Base-by-base conservation (phyloP, 2,113 vertebrate genomes). In the Xenus cinereus region DNA sequence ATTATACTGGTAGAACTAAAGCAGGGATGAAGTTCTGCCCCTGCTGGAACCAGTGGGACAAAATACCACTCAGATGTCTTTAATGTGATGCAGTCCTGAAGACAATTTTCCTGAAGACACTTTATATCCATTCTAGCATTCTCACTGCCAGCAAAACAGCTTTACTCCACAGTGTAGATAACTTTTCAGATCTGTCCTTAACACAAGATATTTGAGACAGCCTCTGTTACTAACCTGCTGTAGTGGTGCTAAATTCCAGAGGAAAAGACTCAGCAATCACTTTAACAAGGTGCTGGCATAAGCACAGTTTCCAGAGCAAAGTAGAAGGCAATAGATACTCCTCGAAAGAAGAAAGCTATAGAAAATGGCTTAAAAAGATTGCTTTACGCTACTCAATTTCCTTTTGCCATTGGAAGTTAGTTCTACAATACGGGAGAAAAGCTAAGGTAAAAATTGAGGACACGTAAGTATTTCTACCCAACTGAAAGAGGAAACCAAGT, bases 171-270 rank as follows among this genome's bases (percentile, higher is more conserved):
- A 75, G 53, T 60, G 78, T 95, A 97, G 96, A 98, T 97, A 94
- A 96, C 93, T 98, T 98, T 97, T 95, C 94, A 97, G 94, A 73
- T 97, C 86, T 98, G 97, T 97, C 77, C 90, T 97, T 97, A 95
- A 86, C 92, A 68, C 76, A 94, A 98, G 97, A 96, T 96, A 98
- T 98, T 98, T 98, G 97, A 98, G 95, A 96, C 78, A 86, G 87
- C 64, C 86, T 96, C 93, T 97, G 96, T 93, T 90, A 90, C 94
- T 95, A 98, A 94, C 97, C 96, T 98, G 94, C 89, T 92, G 62
- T 80, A 92, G 87, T 79, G 78, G 83, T 95, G 93, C 94, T 96
- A 96, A 88, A 96, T 97, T 97, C 75, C 95, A 97, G 89, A 92
- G 89, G 89, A 93, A 95, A 96, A 93, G 94, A 93, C 94, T 96